Percentiles rank a stretch among this genome's conserved stretches.
These are phyloP conservation scores for Choloepus didactylus DNA, from an alignment of 2,797 vertebrate species.

Conservation along the genomic window DNA sequence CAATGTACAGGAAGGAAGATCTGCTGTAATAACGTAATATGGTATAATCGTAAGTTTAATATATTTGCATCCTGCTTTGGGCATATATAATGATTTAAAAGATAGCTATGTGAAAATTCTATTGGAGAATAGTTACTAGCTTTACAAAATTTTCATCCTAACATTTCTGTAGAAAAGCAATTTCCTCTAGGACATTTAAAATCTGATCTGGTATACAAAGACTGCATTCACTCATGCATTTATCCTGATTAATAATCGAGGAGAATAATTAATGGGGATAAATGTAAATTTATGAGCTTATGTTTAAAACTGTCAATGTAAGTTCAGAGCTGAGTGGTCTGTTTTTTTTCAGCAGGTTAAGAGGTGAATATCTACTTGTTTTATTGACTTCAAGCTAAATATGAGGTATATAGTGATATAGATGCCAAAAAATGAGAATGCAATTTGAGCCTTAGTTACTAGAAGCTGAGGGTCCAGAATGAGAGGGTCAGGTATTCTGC, in stretches of 20 bases:
- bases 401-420: background rate
- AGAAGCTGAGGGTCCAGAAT: background rate
- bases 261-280: slow-evolving; percentile 63
- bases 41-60: slow-evolving; percentile 74
- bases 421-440: background rate
- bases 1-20: slow-evolving; percentile 76
- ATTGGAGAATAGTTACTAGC: slow-evolving; percentile 69
- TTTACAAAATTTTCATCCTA: slow-evolving; percentile 75
- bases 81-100: slow-evolving; percentile 78
- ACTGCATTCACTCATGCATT: slow-evolving; percentile 59
- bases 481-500: background rate
- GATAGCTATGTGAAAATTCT: slow-evolving; percentile 75
- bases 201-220: slow-evolving; percentile 65
- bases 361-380: background rate
- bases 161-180: slow-evolving; percentile 58
- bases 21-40: slow-evolving; percentile 76
- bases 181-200: slow-evolving; percentile 74
- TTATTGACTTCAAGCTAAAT: background rate
- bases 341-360: slow-evolving; percentile 9
- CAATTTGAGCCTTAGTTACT: background rate
- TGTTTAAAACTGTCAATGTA: slow-evolving; percentile 20
- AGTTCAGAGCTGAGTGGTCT: background rate
- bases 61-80: slow-evolving; percentile 76
- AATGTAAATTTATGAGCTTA: slow-evolving; percentile 51
- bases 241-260: slow-evolving; percentile 76